Base-by-base conservation (phyloP, 2,888 invertebrate genomes). In the Sphecodes monilicornis region DNA sequence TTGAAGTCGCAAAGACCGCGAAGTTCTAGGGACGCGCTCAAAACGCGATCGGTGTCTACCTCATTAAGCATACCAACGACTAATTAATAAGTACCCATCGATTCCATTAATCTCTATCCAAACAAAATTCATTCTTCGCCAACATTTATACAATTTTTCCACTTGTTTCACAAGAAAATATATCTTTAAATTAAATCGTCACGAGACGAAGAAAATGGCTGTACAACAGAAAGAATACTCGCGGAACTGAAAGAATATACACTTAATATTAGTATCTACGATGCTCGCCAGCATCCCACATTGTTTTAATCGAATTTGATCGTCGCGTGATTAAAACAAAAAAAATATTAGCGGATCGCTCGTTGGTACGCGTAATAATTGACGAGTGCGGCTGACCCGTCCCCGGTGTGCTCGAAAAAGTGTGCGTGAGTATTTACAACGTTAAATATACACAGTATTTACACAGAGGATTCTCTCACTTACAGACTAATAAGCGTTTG, bases 401-500 rank as follows among this genome's bases (percentile, higher is more conserved):
- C 69, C 57, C 64, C 73, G 75, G 81, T 84, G 85, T 88, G 88
- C 90, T 90, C 90, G 90, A 81, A 84, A 87, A 71, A 80, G 88
- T 88, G 86, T 84, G 86, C 84, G 85, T 84, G 91, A 87, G 80
- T 93, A 93, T 92, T 92, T 93, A 93, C 93, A 93, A 91, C 92
- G 92, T 91, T 93, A 92, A 92, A 92, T 94, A 82, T 84, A 84
- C 84, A 94, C 94, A 94, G 86, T 94, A 94, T 94, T 90, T 94
- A 94, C 94, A 93, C n/a, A 88, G 92, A 92, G 91, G 91, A 76
- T 91, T 82, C 72, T 70, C 92, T 46, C 46, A 50, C 93, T 94
- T 93, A 94, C 91, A 86, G 84, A 91, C 94, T 94, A 94, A 93
- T 94, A 94, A 94, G 94, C 94, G 94, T 94, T 93, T 92, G 92